These are phyloP conservation scores for Pogonomyrmex californicus DNA, from an alignment of 1,140 invertebrate genomes.

Conservation along the genomic window DNA sequence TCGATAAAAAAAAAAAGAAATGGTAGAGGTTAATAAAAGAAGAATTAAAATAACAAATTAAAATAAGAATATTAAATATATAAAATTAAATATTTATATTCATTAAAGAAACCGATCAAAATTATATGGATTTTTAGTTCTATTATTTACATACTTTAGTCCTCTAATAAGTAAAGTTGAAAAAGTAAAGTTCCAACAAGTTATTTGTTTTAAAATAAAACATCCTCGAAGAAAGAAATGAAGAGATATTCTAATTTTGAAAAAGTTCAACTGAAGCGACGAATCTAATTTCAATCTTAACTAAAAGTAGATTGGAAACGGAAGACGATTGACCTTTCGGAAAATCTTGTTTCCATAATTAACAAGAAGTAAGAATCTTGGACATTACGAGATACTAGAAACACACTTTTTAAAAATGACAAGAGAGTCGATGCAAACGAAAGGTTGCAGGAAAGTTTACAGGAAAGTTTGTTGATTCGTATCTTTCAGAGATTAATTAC, in stretches of 20 bases:
- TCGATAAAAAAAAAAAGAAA: neutral
- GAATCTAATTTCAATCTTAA: conserved; percentile 65
- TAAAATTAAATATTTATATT: neutral
- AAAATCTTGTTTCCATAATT: conserved; percentile 57
- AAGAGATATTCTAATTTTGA: conserved; percentile 38
- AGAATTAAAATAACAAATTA: neutral
- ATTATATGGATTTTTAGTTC: neutral
- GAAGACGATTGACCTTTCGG: conserved; percentile 48
- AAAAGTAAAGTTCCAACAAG: neutral
- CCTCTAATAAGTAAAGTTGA: neutral
- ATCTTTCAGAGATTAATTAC: conserved; percentile 14
- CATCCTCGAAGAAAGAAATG: neutral
- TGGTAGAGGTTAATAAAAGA: neutral
- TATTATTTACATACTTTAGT: neutral
- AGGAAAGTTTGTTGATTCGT: neutral
- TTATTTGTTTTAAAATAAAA: conserved; percentile 19
- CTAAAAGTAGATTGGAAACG: conserved; percentile 39
- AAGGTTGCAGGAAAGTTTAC: neutral
- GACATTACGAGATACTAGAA: conserved; percentile 1
- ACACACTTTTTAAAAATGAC: neutral
- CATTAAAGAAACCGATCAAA: neutral
- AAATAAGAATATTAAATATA: neutral
- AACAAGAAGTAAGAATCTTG: conserved; percentile 28
- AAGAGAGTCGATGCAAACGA: neutral
- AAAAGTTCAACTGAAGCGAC: neutral